A percentile compares a stretch with the other conserved stretches of the same genome.
phyloP scores from a whole-genome alignment of 2,113 vertebrate species.

The Beaufortia kweichowensis region DNA sequence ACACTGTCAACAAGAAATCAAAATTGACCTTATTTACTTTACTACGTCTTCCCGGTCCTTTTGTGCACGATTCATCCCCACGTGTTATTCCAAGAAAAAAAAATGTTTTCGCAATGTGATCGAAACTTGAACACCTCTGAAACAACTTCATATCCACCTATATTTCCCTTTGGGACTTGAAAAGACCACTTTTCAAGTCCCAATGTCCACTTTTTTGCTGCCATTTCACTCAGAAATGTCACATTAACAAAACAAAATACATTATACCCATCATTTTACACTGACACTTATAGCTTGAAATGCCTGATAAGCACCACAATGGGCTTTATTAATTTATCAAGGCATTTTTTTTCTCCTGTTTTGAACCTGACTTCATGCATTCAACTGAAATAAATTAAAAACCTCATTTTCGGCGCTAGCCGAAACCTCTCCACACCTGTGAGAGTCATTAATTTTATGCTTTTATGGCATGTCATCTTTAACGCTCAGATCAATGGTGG shows the following conservation, averaged over 20 bases:
- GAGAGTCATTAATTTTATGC: conserved; percentile 62
- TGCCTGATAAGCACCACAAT: conserved; percentile 30
- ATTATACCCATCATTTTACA: too few relatives aligned
- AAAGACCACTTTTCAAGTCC: too few relatives aligned
- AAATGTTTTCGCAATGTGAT: too few relatives aligned
- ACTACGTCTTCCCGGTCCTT: too few relatives aligned
- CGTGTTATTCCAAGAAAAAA: too few relatives aligned
- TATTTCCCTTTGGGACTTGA: too few relatives aligned
- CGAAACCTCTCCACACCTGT: conserved; percentile 29
- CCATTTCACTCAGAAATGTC: too few relatives aligned
- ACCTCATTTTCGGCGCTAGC: background rate
- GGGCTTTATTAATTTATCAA: conserved; percentile 54
- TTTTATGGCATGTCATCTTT: conserved; percentile 48
- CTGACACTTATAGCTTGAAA: conserved; percentile 30
- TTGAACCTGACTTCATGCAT: background rate
- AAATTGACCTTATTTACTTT: too few relatives aligned
- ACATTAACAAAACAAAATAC: background rate
- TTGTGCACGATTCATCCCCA: too few relatives aligned
- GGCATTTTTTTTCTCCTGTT: background rate
- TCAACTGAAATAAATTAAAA: background rate
- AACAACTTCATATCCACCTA: too few relatives aligned
- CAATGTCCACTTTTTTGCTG: too few relatives aligned
- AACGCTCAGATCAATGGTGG: conserved; percentile 65
- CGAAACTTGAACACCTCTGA: background rate
- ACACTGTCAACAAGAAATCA: too few relatives aligned